Evolutionary conservation across 2,797 vertebrate species (phyloP).

Genomic region (Siniperca scherzeri): DNA sequence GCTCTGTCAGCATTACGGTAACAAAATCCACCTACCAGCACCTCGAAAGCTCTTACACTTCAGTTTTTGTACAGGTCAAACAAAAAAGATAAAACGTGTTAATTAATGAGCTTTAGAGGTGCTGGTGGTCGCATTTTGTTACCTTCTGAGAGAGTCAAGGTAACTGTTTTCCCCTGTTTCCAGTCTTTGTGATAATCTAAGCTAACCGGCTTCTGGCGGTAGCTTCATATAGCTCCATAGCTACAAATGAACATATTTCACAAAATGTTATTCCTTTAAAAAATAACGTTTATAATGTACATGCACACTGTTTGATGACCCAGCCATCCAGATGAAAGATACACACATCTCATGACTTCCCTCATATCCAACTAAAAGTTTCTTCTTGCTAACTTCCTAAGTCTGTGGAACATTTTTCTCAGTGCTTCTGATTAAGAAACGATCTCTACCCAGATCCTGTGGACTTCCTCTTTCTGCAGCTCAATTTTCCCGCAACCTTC

Average conservation of each 20-base stretch:
- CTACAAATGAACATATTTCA: background rate
- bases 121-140: slow-evolving; percentile 2
- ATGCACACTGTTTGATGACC: background rate
- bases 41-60: slow-evolving; percentile 5
- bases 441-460: background rate
- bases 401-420: slow-evolving; percentile 22
- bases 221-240: background rate
- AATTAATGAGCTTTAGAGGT: slow-evolving; percentile 13
- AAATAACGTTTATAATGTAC: background rate
- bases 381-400: background rate
- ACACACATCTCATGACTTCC: background rate
- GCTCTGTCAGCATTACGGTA: background rate
- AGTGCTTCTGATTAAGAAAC: slow-evolving; percentile 1
- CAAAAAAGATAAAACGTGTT: slow-evolving; percentile 24
- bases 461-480: slow-evolving; percentile 28
- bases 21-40: background rate
- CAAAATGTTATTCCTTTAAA: background rate
- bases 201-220: background rate
- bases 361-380: background rate
- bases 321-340: slow-evolving; percentile 12
- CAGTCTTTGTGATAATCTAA: background rate
- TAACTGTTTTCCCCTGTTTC: background rate
- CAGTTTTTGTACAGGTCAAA: slow-evolving; percentile 8
- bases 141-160: background rate
- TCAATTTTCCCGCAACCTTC: slow-evolving; percentile 63